Evolutionary conservation across 2,888 invertebrate genomes (phyloP).

Genomic region (Ormyrus thymus): DNA sequence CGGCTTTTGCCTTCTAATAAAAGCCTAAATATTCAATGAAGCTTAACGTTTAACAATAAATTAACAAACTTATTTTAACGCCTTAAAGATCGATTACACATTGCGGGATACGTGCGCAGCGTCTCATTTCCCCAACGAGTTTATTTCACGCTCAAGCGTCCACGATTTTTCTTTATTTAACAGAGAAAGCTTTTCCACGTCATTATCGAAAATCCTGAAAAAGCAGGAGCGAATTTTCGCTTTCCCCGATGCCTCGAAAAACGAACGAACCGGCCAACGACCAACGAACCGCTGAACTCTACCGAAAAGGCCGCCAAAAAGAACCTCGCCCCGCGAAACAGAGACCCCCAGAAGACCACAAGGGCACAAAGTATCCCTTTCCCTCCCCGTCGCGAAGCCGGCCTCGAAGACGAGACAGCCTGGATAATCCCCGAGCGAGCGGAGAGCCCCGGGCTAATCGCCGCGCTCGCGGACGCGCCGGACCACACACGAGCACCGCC

Average conservation of each 20-base stretch:
- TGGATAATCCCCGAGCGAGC: not conserved
- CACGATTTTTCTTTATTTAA: too few species aligned
- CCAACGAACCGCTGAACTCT: not conserved
- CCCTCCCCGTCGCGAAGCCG: not conserved
- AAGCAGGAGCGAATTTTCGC: too few species aligned
- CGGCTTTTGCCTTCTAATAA: constrained; percentile 1
- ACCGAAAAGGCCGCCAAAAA: not conserved
- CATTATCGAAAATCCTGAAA: too few species aligned
- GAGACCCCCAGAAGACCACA: too few species aligned
- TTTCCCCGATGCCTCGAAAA: too few species aligned
- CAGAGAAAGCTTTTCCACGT: too few species aligned
- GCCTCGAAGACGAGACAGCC: not conserved
- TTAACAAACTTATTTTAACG: not conserved
- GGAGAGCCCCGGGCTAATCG: constrained; percentile 71
- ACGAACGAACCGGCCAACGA: too few species aligned
- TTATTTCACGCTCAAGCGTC: too few species aligned
- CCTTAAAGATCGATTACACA: too few species aligned
- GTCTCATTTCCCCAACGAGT: too few species aligned
- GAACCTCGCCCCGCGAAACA: not conserved
- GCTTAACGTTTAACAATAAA: constrained; percentile 7
- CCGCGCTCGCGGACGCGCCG: constrained; percentile 67
- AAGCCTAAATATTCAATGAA: not conserved
- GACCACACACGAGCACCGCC: constrained; percentile 64
- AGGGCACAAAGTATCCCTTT: not conserved
- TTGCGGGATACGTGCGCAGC: too few species aligned